Conservation (phyloP, 2,888 invertebrate species). For the Mythimna loreyi region DNA sequence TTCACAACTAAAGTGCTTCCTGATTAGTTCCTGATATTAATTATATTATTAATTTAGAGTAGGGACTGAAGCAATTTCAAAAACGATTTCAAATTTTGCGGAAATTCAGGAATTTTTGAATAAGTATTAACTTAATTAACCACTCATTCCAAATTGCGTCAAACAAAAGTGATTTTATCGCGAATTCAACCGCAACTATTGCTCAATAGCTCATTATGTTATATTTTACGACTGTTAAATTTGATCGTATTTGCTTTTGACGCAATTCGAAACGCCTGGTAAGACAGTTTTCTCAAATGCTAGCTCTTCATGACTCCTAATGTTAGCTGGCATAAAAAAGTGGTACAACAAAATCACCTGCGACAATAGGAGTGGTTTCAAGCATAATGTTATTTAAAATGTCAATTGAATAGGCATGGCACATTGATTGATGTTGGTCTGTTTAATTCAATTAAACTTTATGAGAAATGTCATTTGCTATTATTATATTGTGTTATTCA, state of each 20-base stretch:
- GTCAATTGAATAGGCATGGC: conserved; percentile 26
- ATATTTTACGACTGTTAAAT: too few species aligned
- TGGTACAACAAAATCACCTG: background rate
- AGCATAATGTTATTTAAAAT: conserved; percentile 9
- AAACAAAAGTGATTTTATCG: too few species aligned
- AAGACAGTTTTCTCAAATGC: background rate
- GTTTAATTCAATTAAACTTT: conserved; percentile 27
- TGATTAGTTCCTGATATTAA: conserved; percentile 22
- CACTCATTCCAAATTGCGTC: too few species aligned
- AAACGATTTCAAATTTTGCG: background rate
- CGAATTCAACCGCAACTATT: too few species aligned
- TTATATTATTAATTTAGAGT: background rate
- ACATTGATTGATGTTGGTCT: conserved; percentile 35
- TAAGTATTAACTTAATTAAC: too few species aligned
- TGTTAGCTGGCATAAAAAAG: background rate
- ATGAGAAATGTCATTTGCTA: conserved; percentile 20
- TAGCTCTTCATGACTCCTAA: background rate
- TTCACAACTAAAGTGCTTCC: conserved; percentile 47
- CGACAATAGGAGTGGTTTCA: background rate
- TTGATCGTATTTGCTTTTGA: too few species aligned
- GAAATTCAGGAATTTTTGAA: background rate
- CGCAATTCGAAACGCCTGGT: too few species aligned
- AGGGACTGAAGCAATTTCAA: background rate
- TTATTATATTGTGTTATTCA: conserved; percentile 10
- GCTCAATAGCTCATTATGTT: too few species aligned